Evolutionary conservation across 2,113 vertebrate species (phyloP).

Genomic region (Heteronetta atricapilla): DNA sequence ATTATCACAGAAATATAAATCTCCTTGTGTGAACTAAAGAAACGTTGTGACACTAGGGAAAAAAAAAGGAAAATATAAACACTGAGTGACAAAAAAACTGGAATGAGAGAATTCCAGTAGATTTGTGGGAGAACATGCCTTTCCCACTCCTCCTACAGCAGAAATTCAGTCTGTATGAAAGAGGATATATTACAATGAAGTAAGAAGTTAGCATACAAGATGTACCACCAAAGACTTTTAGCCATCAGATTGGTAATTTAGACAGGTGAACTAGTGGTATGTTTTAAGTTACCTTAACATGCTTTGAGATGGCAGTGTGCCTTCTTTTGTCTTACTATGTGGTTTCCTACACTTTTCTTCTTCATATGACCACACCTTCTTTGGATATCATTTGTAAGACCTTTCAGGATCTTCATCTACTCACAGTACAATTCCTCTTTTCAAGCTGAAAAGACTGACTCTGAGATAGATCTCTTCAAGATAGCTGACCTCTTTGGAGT

Average conservation of each 20-base stretch:
- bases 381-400: background rate
- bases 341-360: background rate
- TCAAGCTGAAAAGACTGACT: background rate
- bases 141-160: background rate
- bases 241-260: background rate
- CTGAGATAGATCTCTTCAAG: background rate
- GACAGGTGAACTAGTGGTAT: background rate
- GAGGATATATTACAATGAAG: background rate
- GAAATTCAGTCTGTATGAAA: background rate
- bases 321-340: background rate
- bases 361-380: background rate
- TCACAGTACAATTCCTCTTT: background rate
- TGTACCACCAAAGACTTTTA: background rate
- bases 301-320: background rate
- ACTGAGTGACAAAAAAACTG: background rate
- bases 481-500: background rate
- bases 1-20: background rate
- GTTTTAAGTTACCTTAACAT: background rate
- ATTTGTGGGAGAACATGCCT: accelerated
- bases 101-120: background rate
- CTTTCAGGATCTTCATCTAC: background rate
- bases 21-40: background rate
- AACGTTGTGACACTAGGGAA: background rate
- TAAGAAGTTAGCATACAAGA: background rate
- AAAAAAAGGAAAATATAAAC: background rate